A percentile compares a stretch with the other conserved stretches of the same genome.
Conservation (phyloP, 2,888 invertebrate genomes). For the Drosophila mulleri region DNA sequence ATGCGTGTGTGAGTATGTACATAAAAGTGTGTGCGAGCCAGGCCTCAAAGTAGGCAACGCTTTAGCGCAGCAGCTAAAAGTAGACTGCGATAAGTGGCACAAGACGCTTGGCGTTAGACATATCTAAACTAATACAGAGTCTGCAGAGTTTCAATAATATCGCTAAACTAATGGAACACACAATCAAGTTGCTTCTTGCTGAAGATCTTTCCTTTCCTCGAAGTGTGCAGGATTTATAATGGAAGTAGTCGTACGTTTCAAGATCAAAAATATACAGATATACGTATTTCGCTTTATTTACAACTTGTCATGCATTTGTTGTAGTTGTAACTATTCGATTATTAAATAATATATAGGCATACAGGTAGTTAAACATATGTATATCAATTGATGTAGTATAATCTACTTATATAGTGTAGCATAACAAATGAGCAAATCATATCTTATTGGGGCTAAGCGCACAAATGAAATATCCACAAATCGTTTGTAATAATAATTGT, state of each 20-base stretch:
- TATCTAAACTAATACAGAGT: constrained; percentile 10
- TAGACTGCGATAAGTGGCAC: constrained; percentile 35
- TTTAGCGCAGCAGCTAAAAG: constrained; percentile 31
- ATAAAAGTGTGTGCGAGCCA: constrained; percentile 14
- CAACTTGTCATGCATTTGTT: constrained; percentile 54
- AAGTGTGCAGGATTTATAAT: constrained; percentile 10
- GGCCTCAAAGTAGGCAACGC: constrained; percentile 37
- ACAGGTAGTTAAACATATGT: constrained; percentile 41
- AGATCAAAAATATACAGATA: constrained; percentile 25
- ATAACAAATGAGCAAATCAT: constrained; percentile 49
- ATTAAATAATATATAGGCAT: constrained; percentile 54
- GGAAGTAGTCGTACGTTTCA: background rate
- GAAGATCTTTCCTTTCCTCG: constrained; percentile 1
- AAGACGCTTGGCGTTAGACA: constrained; percentile 46
- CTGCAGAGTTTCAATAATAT: constrained; percentile 2
- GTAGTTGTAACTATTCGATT: constrained; percentile 45
- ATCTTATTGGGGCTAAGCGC: constrained; percentile 53
- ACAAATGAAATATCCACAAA: constrained; percentile 45
- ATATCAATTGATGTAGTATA: constrained; percentile 20
- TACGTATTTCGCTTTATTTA: constrained; percentile 59
- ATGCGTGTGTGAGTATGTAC: constrained; percentile 31
- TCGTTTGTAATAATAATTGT: constrained; percentile 49
- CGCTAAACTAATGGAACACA: constrained; percentile 7
- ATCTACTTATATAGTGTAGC: constrained; percentile 19
- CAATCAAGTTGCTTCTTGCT: background rate